Evolutionary conservation across 37 sponge, comb jelly and placozoan species (phyloP).

Genomic region (Lycopodina hypogea): DNA sequence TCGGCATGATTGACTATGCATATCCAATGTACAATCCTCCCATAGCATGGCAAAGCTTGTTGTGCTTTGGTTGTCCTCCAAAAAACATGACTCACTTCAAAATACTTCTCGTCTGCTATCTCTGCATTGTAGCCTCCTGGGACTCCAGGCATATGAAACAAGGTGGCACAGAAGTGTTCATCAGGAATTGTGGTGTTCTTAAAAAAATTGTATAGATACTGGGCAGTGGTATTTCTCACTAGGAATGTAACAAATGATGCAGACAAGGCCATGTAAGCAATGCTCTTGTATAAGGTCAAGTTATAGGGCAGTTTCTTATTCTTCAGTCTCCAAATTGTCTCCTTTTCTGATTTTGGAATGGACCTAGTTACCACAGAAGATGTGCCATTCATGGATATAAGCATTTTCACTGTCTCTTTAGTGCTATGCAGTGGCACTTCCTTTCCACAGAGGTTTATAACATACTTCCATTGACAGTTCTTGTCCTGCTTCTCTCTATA

Average conservation of each 20-base stretch:
- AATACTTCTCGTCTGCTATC: neutral
- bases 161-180: slow-evolving; percentile 26
- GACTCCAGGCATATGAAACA: slow-evolving; percentile 7
- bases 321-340: neutral
- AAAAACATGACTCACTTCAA: neutral
- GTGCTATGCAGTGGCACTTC: slow-evolving; percentile 54
- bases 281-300: slow-evolving; percentile 12
- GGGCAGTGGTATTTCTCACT: neutral
- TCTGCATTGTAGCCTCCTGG: slow-evolving; percentile 21
- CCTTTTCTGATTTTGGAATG: neutral
- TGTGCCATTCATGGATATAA: slow-evolving; percentile 19
- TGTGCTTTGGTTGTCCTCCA: neutral
- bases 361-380: neutral
- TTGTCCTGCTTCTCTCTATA: neutral
- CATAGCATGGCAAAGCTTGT: neutral
- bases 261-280: neutral
- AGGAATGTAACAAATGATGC: neutral
- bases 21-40: neutral
- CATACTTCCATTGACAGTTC: slow-evolving; percentile 40
- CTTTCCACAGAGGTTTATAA: slow-evolving; percentile 50
- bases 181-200: neutral
- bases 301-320: neutral
- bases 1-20: neutral
- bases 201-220: neutral
- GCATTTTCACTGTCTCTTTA: slow-evolving; percentile 35